Base-by-base conservation (phyloP, 2,888 invertebrate genomes). In the Melangyna quadrimaculata region DNA sequence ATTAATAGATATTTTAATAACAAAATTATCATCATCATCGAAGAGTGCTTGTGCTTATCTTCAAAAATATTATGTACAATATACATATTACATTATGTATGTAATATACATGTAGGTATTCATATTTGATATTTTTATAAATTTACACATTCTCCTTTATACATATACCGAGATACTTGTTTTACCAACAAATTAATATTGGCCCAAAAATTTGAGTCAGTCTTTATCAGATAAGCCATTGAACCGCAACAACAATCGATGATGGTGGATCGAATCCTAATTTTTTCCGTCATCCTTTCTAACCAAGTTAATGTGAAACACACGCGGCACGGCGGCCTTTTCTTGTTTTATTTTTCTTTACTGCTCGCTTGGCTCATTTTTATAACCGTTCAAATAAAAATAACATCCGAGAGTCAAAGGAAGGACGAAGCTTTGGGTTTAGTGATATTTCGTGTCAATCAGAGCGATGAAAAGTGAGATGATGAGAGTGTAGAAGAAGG, bases 401-500 rank as follows among this genome's bases (percentile, higher is more conserved):
- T 86, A 86, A 80, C 80, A 69, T 48, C 53, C 67, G 72, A 77
- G 72, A 77, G 45, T 29, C 77, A 69, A 63, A 75, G 69, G 53
- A 75, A 67, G 67, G 51, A 59, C 19, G 65, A 48, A 63, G 40
- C 61, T 19, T 48, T 0, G 32, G 69, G 65, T 75, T 72, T 78
- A 61, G 71, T 57, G 71, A 59, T 74, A 79, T 79, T 84, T 77
- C 80, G 80, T 80, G 84, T 80, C 80, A 86, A 86, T 86, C 77
- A 80, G 80, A 72, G 80, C 69, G 72, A 73, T 72, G 67, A 57
- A 72, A 86, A 77, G 72, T 53, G 80, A 71, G 65, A 48, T 48
- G 43, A 69, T 27, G 80, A 67, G 37, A 48, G 7, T 17, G 32
- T 9, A 29, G 22, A 61, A 72, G 77, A 73, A 77, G 80, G 80